Evolutionary conservation across 2,797 vertebrate species (phyloP).

Genomic region (Cryptoblepharus egeriae): DNA sequence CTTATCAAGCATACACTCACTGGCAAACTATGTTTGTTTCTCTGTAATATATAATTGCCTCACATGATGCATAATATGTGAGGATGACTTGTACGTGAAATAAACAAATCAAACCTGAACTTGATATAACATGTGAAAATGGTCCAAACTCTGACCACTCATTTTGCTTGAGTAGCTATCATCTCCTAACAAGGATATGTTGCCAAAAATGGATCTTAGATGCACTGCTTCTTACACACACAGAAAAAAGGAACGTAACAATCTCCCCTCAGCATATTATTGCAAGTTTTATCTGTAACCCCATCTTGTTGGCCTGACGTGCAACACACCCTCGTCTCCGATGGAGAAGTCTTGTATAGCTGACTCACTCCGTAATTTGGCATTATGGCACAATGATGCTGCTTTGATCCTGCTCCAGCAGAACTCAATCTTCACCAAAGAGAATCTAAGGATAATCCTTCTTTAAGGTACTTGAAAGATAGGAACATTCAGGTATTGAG

Average conservation of each 20-base stretch:
- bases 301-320: background rate
- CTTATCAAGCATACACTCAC: background rate
- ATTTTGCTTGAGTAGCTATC: background rate
- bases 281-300: background rate
- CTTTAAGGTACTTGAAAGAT: background rate
- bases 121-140: background rate
- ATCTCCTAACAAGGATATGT: background rate
- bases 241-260: background rate
- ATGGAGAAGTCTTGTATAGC: background rate
- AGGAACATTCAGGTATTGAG: background rate
- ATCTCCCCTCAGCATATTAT: background rate
- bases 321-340: conserved; percentile 3
- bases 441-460: background rate
- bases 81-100: background rate
- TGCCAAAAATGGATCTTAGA: background rate
- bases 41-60: background rate
- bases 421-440: background rate
- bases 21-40: background rate
- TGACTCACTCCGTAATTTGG: conserved; percentile 8
- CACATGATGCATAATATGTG: no score
- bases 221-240: background rate
- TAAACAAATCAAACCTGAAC: background rate
- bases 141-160: background rate
- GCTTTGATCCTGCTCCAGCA: background rate
- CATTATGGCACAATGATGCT: background rate